phyloP scores from a whole-genome alignment of 2,797 vertebrate species.

The Pteropus rufus region DNA sequence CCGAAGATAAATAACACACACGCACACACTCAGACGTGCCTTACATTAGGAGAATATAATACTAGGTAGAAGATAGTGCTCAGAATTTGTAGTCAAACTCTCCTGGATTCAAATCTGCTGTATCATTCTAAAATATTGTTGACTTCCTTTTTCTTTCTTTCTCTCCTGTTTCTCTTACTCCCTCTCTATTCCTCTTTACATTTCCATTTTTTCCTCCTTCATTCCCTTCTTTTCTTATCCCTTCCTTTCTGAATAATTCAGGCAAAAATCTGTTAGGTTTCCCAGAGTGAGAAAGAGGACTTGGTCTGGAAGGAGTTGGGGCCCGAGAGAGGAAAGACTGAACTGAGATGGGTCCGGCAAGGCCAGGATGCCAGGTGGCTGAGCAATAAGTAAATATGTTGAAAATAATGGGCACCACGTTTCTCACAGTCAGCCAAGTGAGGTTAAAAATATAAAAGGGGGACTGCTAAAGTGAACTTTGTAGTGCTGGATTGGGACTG shows the following conservation, averaged over 20 bases:
- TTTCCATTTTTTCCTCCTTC: background rate
- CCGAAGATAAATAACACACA: background rate
- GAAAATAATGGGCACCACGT: rapidly evolving
- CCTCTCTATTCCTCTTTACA: background rate
- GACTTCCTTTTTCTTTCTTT: background rate
- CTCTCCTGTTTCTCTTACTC: background rate
- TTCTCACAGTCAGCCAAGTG: background rate
- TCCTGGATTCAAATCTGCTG: background rate
- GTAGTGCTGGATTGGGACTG: rapidly evolving
- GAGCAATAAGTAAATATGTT: background rate
- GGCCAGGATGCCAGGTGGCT: background rate
- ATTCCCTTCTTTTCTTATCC: background rate
- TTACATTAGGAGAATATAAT: rapidly evolving
- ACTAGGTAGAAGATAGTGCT: background rate
- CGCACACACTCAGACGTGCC: background rate
- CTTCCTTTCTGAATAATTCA: background rate
- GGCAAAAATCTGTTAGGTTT: background rate
- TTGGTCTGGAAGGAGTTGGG: background rate
- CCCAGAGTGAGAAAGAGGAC: background rate
- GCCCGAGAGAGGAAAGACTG: background rate
- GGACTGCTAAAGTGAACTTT: rapidly evolving
- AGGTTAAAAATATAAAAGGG: background rate
- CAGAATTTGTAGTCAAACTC: background rate
- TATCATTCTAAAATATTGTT: no score
- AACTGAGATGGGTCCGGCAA: background rate